Evolutionary conservation across 2,888 invertebrate species (phyloP).

Genomic region (Folsomia manolachei): DNA sequence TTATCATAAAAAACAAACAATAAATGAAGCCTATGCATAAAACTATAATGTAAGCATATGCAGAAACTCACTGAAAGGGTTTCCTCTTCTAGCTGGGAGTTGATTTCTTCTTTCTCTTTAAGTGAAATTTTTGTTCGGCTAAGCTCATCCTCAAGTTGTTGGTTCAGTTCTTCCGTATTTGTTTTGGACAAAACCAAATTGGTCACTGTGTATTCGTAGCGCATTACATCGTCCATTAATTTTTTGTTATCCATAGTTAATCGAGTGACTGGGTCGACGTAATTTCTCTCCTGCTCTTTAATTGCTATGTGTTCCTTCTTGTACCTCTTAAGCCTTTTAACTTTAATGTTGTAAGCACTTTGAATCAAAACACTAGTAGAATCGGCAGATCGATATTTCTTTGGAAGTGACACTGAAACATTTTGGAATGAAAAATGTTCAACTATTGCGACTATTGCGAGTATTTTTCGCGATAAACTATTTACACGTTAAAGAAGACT

Average conservation of each 20-base stretch:
- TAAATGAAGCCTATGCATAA: too few relatives aligned
- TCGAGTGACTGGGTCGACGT: conserved; percentile 52
- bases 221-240: conserved; percentile 58
- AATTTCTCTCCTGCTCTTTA: conserved; percentile 58
- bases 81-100: conserved; percentile 66
- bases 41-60: too few relatives aligned
- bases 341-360: conserved; percentile 82
- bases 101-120: conserved; percentile 71
- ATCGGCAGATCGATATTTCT: conserved; percentile 90
- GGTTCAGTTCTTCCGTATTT: conserved; percentile 33
- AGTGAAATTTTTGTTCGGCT: conserved; percentile 61
- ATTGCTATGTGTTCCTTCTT: conserved; percentile 81
- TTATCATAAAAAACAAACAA: too few relatives aligned
- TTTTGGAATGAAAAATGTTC: too few relatives aligned
- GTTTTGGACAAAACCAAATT: conserved; percentile 57
- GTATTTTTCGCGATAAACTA: too few relatives aligned
- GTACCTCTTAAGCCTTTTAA: conserved; percentile 90
- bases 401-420: too few relatives aligned
- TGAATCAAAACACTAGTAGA: conserved; percentile 71
- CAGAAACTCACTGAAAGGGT: conserved; percentile 60
- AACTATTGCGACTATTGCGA: too few relatives aligned
- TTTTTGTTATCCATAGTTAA: conserved; percentile 56
- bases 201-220: conserved; percentile 61
- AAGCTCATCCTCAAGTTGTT: conserved; percentile 56
- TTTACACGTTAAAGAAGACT: too few relatives aligned